Percentiles rank a stretch among this genome's conserved stretches.
phyloP scores from a whole-genome alignment of 2,888 invertebrate species.

The Meganola albula region DNA sequence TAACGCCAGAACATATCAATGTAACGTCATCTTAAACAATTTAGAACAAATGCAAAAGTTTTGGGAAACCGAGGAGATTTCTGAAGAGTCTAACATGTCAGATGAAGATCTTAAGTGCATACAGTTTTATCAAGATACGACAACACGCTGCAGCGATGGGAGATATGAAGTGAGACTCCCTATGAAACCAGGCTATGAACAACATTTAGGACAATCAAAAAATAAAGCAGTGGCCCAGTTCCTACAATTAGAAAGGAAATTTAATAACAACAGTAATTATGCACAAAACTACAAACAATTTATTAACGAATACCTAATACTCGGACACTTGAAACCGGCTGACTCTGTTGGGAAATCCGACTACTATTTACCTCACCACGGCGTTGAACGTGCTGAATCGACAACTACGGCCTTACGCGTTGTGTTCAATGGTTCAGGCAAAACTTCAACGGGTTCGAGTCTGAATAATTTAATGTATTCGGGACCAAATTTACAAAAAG shows the following conservation, averaged over 20 bases:
- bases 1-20: neutral
- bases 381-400: neutral
- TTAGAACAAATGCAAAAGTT: slow-evolving; percentile 1
- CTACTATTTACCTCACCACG: neutral
- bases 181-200: slow-evolving; percentile 4
- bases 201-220: slow-evolving; percentile 9
- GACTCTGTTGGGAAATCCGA: neutral
- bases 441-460: neutral
- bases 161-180: slow-evolving; percentile 15
- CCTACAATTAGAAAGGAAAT: slow-evolving; percentile 6
- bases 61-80: slow-evolving; percentile 5
- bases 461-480: neutral
- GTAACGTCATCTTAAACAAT: slow-evolving; percentile 1
- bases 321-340: neutral
- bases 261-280: neutral
- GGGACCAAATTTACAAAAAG: slow-evolving; percentile 16
- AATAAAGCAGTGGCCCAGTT: slow-evolving; percentile 6
- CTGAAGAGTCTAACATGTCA: neutral
- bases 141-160: slow-evolving; percentile 6
- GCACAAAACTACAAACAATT: neutral
- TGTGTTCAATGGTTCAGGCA: neutral
- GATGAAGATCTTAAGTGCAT: slow-evolving; percentile 9
- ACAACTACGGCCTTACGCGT: neutral
- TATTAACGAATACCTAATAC: neutral
- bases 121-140: slow-evolving; percentile 6